phyloP scores from a whole-genome alignment of 2,113 vertebrate genomes.

The Dasyurus viverrinus region DNA sequence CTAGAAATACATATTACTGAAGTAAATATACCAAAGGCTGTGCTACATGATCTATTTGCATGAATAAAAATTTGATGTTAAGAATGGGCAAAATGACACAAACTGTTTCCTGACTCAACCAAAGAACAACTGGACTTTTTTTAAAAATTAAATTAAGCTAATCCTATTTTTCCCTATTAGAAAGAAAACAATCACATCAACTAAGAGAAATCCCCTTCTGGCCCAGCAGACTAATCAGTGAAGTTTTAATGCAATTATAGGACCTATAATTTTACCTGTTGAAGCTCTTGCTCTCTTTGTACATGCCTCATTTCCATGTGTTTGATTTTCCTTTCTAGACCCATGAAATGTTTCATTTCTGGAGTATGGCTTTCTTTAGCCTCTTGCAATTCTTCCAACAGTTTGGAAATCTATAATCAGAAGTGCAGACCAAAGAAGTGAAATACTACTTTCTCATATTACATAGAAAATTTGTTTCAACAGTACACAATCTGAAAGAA shows the following conservation, averaged over 20 bases:
- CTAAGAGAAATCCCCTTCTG: neutral
- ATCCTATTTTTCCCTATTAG: neutral
- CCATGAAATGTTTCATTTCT: conserved; percentile 90
- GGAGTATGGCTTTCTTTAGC: conserved; percentile 92
- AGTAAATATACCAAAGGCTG: neutral
- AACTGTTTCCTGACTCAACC: neutral
- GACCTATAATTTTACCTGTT: conserved; percentile 83
- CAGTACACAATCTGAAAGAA: conserved; percentile 22
- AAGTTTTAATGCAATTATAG: neutral
- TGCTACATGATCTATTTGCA: neutral
- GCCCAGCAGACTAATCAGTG: neutral
- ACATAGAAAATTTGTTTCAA: conserved; percentile 40
- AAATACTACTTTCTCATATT: conserved; percentile 20
- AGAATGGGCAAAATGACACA: conserved; percentile 32
- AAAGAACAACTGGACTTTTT: neutral
- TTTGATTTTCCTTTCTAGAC: conserved; percentile 91
- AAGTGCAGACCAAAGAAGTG: conserved; percentile 22
- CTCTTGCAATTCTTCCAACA: conserved; percentile 91
- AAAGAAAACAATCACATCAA: neutral
- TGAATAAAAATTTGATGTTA: neutral
- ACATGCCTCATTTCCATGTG: conserved; percentile 90
- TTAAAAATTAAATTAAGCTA: neutral
- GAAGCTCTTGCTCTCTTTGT: conserved; percentile 91
- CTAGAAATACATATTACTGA: conserved; percentile 5
- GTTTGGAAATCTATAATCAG: conserved; percentile 86